phyloP scores from a whole-genome alignment of 2,888 invertebrate species.

The Drosophila demipolita region DNA sequence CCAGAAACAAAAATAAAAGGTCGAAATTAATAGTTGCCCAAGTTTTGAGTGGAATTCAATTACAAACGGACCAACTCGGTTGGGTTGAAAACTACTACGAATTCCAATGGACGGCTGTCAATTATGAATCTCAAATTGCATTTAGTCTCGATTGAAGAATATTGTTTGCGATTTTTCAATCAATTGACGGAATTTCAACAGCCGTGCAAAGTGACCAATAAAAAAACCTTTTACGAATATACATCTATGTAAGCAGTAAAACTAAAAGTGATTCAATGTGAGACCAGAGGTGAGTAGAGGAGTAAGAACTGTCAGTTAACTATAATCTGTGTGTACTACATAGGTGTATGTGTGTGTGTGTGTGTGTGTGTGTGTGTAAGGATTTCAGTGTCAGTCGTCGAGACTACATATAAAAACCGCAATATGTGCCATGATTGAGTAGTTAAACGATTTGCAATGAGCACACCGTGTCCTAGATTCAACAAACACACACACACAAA shows the following conservation, averaged over 20 bases:
- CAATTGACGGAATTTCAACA: slow-evolving; percentile 58
- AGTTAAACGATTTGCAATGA: slow-evolving; percentile 42
- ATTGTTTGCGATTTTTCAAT: slow-evolving; percentile 44
- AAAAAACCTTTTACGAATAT: slow-evolving; percentile 65
- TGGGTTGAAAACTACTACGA: slow-evolving; percentile 13
- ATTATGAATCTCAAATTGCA: slow-evolving; percentile 71
- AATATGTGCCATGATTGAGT: slow-evolving; percentile 40
- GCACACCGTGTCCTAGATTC: slow-evolving; percentile 63
- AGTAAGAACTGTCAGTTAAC: slow-evolving; percentile 27
- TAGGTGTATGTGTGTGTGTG: background rate
- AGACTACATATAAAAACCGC: slow-evolving; percentile 22
- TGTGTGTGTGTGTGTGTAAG: slow-evolving; percentile 6
- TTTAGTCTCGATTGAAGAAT: slow-evolving; percentile 48
- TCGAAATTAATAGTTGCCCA: slow-evolving; percentile 15
- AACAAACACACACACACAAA: slow-evolving; percentile 3
- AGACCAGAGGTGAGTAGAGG: background rate
- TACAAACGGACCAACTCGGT: slow-evolving; percentile 27
- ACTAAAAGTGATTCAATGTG: slow-evolving; percentile 11
- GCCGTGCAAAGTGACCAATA: slow-evolving; percentile 51
- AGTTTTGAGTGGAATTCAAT: slow-evolving; percentile 42
- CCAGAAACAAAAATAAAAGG: slow-evolving; percentile 4
- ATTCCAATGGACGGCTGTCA: slow-evolving; percentile 51
- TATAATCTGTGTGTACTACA: slow-evolving; percentile 7
- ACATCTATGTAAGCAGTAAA: slow-evolving; percentile 20
- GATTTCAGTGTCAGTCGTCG: slow-evolving; percentile 38